Conservation (phyloP, 1,140 invertebrate species). For the Pseudachorutes palmiensis region DNA sequence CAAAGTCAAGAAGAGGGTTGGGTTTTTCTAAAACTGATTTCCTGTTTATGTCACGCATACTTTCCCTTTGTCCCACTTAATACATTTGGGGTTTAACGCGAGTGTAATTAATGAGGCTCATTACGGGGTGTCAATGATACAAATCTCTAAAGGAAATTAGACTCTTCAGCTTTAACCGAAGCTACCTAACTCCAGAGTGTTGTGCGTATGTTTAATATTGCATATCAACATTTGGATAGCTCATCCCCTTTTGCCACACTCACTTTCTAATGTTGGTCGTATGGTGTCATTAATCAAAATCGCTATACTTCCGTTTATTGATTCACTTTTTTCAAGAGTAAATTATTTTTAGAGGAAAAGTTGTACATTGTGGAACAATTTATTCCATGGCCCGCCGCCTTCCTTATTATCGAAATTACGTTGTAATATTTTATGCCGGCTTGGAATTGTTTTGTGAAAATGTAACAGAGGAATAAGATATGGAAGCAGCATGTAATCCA, state of each 20-base stretch:
- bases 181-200: too few relatives aligned
- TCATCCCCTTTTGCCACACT: background rate
- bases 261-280: background rate
- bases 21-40: too few relatives aligned
- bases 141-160: slow-evolving; percentile 10
- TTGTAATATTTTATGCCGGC: background rate
- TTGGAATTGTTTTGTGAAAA: background rate
- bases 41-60: too few relatives aligned
- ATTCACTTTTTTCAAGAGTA: background rate
- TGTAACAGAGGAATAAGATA: background rate
- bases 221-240: background rate
- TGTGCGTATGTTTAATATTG: too few relatives aligned
- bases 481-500: background rate
- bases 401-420: slow-evolving; percentile 3
- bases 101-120: background rate
- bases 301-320: slow-evolving; percentile 3
- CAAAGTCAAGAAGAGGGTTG: too few relatives aligned
- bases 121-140: background rate
- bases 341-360: background rate
- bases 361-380: background rate
- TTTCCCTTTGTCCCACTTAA: too few relatives aligned
- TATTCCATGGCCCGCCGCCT: background rate
- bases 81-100: background rate
- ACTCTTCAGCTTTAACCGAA: slow-evolving; percentile 2
- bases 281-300: slow-evolving; percentile 10